Evolutionary conservation across 2,888 invertebrate species (phyloP), one percentile per base, ranked within the genome.

Genomic region (Cheilosia soror): DNA sequence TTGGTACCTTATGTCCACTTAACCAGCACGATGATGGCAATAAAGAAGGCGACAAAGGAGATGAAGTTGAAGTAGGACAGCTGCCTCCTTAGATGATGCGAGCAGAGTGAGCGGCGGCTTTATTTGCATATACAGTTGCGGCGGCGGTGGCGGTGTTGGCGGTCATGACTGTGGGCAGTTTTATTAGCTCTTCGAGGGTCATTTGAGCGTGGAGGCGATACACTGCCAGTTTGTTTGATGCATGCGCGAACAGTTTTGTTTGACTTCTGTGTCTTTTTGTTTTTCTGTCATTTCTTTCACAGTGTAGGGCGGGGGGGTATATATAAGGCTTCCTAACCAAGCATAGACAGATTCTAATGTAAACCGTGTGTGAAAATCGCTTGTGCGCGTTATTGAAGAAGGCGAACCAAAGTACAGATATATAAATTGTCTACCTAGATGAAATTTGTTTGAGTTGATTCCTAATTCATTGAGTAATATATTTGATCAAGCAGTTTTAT

Each of bases 1-100:
- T 81, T 76, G 85, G 85, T 81, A 85, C 75, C 85, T 85, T 85
- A 81, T 85, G 81, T 81, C 85, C 85, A 85, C 85, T 85, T 85
- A 85, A 80, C 85, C 85, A 51, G 80, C 81, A 81, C 76, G 85
- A 85, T 85, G 73, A 85, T 81, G 85, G 72, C 76, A 85, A 85
- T 85, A 85, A 85, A 76, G 85, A 71, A 85, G 85, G 81, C 85
- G 85, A 81, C 85, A 85, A 85, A 81, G 81, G 77, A 81, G 85
- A 85, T 85, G 84, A 85, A 65, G 49, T 66, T 83, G 79, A 83
- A 83, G 73, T 83, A 68, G 60, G 66, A 58, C 51, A 42, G 37
- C 47, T 68, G 68, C 49, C 37, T 55, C 49, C 37, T 55, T 13
- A 51, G 49, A 47, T 15, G 60, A 49, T 75, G 75, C 49, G 40